A percentile compares a stretch with the other conserved stretches of the same genome.
Conservation (phyloP, 1,140 invertebrate species). For the Charaxes varanes region DNA sequence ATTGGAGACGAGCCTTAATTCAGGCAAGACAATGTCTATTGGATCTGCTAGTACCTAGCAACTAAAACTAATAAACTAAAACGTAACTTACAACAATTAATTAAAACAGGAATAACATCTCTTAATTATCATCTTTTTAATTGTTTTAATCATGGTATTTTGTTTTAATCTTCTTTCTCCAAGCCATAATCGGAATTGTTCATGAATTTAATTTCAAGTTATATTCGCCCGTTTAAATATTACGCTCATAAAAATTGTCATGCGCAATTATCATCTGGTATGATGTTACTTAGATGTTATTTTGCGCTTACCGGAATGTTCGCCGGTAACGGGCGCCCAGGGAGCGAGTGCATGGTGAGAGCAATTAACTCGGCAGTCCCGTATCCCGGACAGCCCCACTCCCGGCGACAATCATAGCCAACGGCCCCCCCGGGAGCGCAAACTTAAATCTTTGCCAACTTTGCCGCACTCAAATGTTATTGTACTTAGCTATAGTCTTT, state of each 20-base stretch:
- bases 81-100: too few species aligned
- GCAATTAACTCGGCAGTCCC: conserved; percentile 57
- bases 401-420: conserved; percentile 64
- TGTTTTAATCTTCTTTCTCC: too few species aligned
- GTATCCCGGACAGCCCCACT: conserved; percentile 28
- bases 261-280: conserved; percentile 44
- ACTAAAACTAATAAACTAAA: too few species aligned
- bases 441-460: conserved; percentile 70
- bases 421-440: conserved; percentile 59
- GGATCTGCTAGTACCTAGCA: too few species aligned
- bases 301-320: conserved; percentile 52
- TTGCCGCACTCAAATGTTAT: conserved; percentile 38
- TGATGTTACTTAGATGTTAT: conserved; percentile 59
- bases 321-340: conserved; percentile 56
- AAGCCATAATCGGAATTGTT: too few species aligned
- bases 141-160: too few species aligned
- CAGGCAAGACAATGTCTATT: too few species aligned
- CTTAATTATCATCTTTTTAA: too few species aligned
- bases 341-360: conserved; percentile 49
- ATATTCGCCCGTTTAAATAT: not conserved
- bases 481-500: conserved; percentile 38
- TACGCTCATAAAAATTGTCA: conserved; percentile 10
- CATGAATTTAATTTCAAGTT: not conserved
- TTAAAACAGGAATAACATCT: too few species aligned
- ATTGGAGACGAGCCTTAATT: too few species aligned